Evolutionary conservation across 2,888 invertebrate genomes (phyloP), one percentile per base, ranked within the genome.

Genomic region (Abrostola triplasia): DNA sequence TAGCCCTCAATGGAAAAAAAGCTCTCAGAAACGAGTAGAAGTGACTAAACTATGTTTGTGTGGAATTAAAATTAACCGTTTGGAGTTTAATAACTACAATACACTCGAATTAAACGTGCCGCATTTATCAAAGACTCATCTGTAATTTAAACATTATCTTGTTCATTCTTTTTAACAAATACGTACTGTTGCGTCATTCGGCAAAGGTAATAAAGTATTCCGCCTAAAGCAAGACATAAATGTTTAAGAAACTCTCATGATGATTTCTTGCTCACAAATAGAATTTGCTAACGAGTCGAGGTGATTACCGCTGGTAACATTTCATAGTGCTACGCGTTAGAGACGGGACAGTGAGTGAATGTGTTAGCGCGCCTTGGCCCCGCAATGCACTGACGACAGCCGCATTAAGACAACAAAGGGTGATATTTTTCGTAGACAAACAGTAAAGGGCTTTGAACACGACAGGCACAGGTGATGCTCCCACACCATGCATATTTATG

Each of bases 381-480:
- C 70, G 73, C 80, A 80, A 70, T 73, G 75, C 66, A 74, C 77
- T 78, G 88, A 80, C 86, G 86, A 87, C 88, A 85, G 84, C 85
- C 86, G 86, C 86, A 88, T 88, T 88, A 85, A 87, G 84, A 85
- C 88, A 90, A 91, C 90, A 91, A 89, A 90, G 89, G 85, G 87
- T 89, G 89, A 90, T 90, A 92, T 93, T 92, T 93, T 92, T 92
- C 91, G 88, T 90, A 80, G 87, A 88, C 92, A 94, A 92, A 92
- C 86, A 93, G 86, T 82, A 88, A 86, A 87, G 84, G 86, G 86
- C 85, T 90, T 88, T 85, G 85, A 89, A 86, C 88, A 91, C 83
- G 89, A 90, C 83, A 84, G 77, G 76, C 84, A 82, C 88, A 89
- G 89, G 88, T 90, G 89, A 89, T 88, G 87, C 86, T 85, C 86